A percentile compares a stretch with the other conserved stretches of the same genome.
These are phyloP conservation scores for Dryobota labecula DNA, from an alignment of 2,888 invertebrate species.

Conservation along the genomic window DNA sequence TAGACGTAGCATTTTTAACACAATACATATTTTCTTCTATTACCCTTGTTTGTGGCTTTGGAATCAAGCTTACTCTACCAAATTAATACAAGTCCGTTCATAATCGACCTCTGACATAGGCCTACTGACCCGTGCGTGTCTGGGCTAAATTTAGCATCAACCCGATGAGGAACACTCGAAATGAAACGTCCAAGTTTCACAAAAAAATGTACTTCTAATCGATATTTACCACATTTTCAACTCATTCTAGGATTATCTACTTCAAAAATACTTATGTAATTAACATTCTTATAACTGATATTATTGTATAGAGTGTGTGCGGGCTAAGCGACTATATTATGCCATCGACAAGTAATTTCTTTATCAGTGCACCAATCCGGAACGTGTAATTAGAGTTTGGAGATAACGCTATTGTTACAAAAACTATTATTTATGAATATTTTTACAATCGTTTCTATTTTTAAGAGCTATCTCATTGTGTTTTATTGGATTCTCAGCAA, in stretches of 20 bases:
- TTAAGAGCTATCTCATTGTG: background rate
- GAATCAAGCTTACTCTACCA: slow-evolving; percentile 38
- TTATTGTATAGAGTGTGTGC: slow-evolving; percentile 49
- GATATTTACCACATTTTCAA: slow-evolving; percentile 22
- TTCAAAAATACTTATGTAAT: slow-evolving; percentile 78
- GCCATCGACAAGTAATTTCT: slow-evolving; percentile 61
- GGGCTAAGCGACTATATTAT: slow-evolving; percentile 46
- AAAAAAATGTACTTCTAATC: slow-evolving; percentile 4
- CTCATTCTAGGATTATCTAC: slow-evolving; percentile 53
- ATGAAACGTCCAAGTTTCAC: slow-evolving; percentile 20
- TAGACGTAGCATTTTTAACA: background rate
- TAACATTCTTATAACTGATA: slow-evolving; percentile 84
- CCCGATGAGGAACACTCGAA: slow-evolving; percentile 27
- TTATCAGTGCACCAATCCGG: slow-evolving; percentile 64
- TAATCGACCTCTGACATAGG: slow-evolving; percentile 53
- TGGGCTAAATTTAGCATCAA: slow-evolving; percentile 52
- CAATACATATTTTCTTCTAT: background rate
- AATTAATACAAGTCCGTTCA: slow-evolving; percentile 30
- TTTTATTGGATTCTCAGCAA: background rate
- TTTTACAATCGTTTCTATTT: background rate
- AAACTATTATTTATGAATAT: slow-evolving; percentile 15
- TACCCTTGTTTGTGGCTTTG: slow-evolving; percentile 13
- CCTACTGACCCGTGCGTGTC: slow-evolving; percentile 44
- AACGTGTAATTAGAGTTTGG: slow-evolving; percentile 62
- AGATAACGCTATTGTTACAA: slow-evolving; percentile 56